Percentiles rank a stretch among this genome's conserved stretches.
Conservation (phyloP, 2,113 vertebrate species). For the Colaptes auratus region DNA sequence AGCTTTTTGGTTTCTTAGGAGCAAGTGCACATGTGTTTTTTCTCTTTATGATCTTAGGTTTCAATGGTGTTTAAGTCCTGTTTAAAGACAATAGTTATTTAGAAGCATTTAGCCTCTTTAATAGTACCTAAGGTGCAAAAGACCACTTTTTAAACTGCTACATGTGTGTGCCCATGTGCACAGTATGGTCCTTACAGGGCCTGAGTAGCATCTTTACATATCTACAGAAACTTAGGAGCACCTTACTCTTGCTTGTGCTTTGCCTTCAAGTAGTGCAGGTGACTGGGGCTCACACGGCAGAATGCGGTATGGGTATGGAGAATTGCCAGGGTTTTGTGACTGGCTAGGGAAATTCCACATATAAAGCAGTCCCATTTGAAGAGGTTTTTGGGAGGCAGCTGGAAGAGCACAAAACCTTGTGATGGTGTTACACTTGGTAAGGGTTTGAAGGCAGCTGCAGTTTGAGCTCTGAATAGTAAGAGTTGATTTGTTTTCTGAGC, state of each 20-base stretch:
- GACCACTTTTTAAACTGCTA: background rate
- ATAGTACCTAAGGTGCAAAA: background rate
- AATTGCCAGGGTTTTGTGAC: background rate
- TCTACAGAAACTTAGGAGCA: background rate
- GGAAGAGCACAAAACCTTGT: background rate
- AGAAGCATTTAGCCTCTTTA: background rate
- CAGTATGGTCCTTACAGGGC: background rate
- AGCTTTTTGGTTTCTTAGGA: conserved; percentile 19
- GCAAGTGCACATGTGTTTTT: conserved; percentile 25
- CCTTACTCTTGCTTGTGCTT: background rate
- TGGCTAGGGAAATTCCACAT: background rate
- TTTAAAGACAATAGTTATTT: background rate
- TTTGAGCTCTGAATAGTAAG: background rate
- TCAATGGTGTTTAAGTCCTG: background rate
- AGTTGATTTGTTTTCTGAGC: background rate
- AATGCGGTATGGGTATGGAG: background rate
- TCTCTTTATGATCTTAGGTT: conserved; percentile 6
- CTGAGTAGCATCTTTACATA: background rate
- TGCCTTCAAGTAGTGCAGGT: background rate
- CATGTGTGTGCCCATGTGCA: background rate
- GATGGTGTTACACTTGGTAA: background rate
- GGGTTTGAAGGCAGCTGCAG: background rate
- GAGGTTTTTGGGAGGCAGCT: background rate
- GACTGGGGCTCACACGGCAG: background rate
- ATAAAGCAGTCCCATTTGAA: background rate